Evolutionary conservation across 2,888 invertebrate genomes (phyloP).

Genomic region (Eurytoma adleriae): DNA sequence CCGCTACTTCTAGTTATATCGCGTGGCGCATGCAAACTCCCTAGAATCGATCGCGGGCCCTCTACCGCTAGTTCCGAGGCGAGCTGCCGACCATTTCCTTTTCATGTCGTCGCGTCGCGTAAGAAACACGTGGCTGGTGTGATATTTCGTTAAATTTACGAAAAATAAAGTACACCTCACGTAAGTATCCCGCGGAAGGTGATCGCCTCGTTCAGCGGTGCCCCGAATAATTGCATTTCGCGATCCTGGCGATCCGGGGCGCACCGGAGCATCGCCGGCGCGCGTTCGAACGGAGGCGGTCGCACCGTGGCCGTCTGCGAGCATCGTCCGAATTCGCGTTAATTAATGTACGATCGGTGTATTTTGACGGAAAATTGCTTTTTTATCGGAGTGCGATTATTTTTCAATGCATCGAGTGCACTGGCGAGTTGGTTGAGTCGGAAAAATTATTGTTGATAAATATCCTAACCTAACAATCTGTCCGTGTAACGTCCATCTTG

Average conservation of each 20-base stretch:
- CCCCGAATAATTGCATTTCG: background rate
- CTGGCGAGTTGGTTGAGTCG: background rate
- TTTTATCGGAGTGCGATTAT: background rate
- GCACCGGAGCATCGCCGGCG: background rate
- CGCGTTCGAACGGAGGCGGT: background rate
- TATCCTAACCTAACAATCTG: constrained; percentile 15
- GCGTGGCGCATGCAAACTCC: constrained; percentile 4
- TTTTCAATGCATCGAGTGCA: background rate
- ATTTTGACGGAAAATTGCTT: background rate
- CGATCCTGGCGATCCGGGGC: background rate
- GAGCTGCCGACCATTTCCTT: constrained; percentile 62
- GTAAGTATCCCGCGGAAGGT: constrained; percentile 46
- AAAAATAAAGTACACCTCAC: constrained; percentile 61
- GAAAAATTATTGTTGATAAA: background rate
- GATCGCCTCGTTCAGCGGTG: background rate
- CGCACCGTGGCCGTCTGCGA: background rate
- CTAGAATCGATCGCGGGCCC: constrained; percentile 15
- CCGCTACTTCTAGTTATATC: background rate
- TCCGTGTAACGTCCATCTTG: constrained; percentile 28
- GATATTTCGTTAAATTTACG: constrained; percentile 65
- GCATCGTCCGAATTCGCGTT: background rate
- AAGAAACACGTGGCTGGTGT: constrained; percentile 71
- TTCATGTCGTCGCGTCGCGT: constrained; percentile 67
- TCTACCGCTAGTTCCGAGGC: constrained; percentile 34
- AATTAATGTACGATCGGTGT: background rate